A percentile compares a stretch with the other conserved stretches of the same genome.
These are phyloP conservation scores for Gandaritis pyraliata DNA, from an alignment of 2,888 invertebrate genomes.

Conservation along the genomic window DNA sequence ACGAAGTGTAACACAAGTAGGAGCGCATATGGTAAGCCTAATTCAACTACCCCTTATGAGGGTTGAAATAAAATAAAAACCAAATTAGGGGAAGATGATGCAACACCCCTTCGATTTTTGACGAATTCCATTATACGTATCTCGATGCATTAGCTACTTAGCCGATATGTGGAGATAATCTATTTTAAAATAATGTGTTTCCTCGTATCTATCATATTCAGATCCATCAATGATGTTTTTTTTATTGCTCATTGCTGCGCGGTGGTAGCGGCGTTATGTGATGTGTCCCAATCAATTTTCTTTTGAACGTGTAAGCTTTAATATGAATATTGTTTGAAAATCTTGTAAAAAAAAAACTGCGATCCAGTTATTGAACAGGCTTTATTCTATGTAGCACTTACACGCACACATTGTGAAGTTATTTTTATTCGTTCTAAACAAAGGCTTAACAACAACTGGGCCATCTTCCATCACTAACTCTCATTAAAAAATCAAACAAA, in stretches of 20 bases:
- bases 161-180: constrained; percentile 58
- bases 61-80: constrained; percentile 81
- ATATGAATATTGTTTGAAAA: too few relatives aligned
- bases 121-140: constrained; percentile 81
- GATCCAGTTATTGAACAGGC: too few relatives aligned
- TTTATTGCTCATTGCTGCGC: neutral
- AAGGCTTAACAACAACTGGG: too few relatives aligned
- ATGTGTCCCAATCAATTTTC: too few relatives aligned
- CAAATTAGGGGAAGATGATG: constrained; percentile 82
- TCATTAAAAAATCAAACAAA: too few relatives aligned
- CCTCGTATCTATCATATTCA: neutral
- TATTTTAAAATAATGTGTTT: constrained; percentile 38
- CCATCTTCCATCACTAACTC: too few relatives aligned
- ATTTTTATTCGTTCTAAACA: too few relatives aligned
- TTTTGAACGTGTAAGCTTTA: too few relatives aligned
- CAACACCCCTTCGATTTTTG: constrained; percentile 83
- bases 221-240: neutral
- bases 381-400: too few relatives aligned
- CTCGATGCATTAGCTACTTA: constrained; percentile 70
- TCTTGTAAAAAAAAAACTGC: too few relatives aligned
- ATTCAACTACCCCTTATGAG: constrained; percentile 72
- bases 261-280: too few relatives aligned
- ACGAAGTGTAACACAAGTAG: constrained; percentile 75
- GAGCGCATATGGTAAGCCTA: constrained; percentile 83
- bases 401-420: too few relatives aligned